phyloP scores from a whole-genome alignment of 30 jellyfish, hydroid and myxozoan species.

The Sanderia malayensis region DNA sequence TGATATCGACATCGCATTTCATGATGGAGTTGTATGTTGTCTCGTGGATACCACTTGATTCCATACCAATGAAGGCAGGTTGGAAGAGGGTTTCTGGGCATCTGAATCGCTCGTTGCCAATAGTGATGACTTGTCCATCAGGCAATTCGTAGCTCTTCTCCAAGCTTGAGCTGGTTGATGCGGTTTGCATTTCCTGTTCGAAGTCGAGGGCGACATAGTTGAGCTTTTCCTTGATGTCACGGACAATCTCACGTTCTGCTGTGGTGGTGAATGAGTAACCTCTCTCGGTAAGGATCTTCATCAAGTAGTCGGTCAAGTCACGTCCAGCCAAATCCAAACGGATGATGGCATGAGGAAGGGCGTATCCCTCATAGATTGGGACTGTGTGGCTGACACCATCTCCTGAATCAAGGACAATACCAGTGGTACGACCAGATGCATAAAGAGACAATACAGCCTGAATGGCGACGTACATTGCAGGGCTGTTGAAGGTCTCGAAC shows the following conservation, averaged over 20 bases:
- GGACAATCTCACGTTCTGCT: conserved; percentile 99
- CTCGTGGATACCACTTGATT: conserved; percentile 99
- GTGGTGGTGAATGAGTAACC: conserved; percentile 99
- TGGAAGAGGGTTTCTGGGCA: conserved; percentile 99
- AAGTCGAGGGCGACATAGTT: conserved; percentile 99
- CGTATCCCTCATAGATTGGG: conserved; percentile 99
- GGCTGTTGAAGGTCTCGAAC: conserved; percentile 99
- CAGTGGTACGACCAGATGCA: conserved; percentile 99
- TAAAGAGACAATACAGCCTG: conserved; percentile 99
- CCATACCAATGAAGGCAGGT: conserved; percentile 99
- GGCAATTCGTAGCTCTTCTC: conserved; percentile 99
- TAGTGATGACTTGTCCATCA: conserved; percentile 99
- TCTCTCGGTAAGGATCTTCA: conserved; percentile 99
- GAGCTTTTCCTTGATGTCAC: conserved; percentile 99
- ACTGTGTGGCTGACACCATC: conserved; percentile 99
- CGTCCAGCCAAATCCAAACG: conserved; percentile 99
- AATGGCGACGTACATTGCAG: conserved; percentile 99
- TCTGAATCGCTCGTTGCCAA: conserved; percentile 99
- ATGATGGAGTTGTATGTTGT: conserved; percentile 99
- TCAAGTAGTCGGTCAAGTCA: conserved; percentile 99
- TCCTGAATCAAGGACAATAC: conserved; percentile 99
- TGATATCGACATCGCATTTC: conserved; percentile 99
- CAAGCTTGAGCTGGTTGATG: conserved; percentile 99
- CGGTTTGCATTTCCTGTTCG: conserved; percentile 99
- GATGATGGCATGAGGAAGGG: conserved; percentile 99